Evolutionary conservation across 2,113 vertebrate genomes (phyloP), one percentile per base, ranked within the genome.

Genomic region (Leiothrix lutea): DNA sequence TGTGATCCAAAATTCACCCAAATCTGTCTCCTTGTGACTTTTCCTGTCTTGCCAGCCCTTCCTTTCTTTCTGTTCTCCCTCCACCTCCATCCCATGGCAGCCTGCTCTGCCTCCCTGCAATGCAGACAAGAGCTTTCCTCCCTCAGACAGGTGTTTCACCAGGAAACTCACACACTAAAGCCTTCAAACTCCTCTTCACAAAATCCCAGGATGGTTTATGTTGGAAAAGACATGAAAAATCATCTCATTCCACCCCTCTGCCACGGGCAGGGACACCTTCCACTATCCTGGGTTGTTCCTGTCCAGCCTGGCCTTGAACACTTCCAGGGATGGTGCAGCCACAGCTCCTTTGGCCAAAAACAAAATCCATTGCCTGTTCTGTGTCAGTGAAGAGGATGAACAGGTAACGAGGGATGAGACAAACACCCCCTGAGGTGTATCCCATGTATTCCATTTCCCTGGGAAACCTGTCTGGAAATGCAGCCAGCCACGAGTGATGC

Each of bases 241-340:
- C 10, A 25, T 25, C 23, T n/a, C 2, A 0, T 66, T 60, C 33
- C 33, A 20, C 4, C 12, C 2, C 21, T 9, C 26, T 44, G 15
- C 60, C 51, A 18, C 0, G 1, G 33, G 15, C 22, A 73, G 36
- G 28, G 61, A 29, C 20, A 38, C 1, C 2, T 74, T 22, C 38
- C 38, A 47, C 16, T 7, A 21, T 9, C 22, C n/a, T 38, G 11
- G 7, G 20, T 25, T 74, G 36, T 2, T 74, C 45, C 36, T 10
- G 1, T 12, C 51, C 51, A 45, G 7, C 38, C 45, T 29, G 53
- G 23, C 20, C 23, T 53, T 8, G 24, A 2, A 26, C 29, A 26
- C 0, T 35, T 54, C n/a, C 16, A 53, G 45, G 33, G 28, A 17
- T 60, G 69, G 15, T 9, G 2, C 28, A 53, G 19, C 24, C 33